Evolutionary conservation across 2,113 vertebrate species (phyloP).

Genomic region (Equus przewalskii): DNA sequence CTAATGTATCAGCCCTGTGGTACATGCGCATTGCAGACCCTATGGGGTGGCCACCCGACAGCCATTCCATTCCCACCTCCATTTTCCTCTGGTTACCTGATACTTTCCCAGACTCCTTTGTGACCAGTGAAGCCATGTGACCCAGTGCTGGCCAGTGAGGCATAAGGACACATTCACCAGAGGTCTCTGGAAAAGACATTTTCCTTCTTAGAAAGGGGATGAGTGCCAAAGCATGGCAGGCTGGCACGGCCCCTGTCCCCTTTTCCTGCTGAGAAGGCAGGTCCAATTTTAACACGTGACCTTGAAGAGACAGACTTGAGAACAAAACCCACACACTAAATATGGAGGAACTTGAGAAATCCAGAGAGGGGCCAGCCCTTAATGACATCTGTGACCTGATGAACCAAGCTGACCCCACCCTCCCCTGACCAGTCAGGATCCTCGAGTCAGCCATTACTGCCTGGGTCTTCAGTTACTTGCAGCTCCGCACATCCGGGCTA

Average conservation of each 20-base stretch:
- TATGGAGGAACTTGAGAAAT: neutral
- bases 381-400: neutral
- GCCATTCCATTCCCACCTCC: neutral
- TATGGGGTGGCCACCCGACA: neutral
- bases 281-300: neutral
- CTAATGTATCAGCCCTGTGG: neutral
- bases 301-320: neutral
- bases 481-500: no score
- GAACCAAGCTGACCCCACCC: neutral
- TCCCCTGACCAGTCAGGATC: neutral
- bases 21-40: neutral
- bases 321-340: neutral
- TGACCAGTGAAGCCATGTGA: neutral
- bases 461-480: neutral
- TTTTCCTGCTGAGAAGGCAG: conserved; percentile 5
- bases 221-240: neutral
- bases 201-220: neutral
- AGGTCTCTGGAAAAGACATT: neutral
- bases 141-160: neutral
- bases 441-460: neutral
- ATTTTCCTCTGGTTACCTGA: neutral
- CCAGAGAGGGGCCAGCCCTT: neutral
- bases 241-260: neutral
- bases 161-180: neutral
- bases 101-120: neutral